Base-by-base conservation (phyloP, 2,888 invertebrate species). In the Metopia argyrocephala region DNA sequence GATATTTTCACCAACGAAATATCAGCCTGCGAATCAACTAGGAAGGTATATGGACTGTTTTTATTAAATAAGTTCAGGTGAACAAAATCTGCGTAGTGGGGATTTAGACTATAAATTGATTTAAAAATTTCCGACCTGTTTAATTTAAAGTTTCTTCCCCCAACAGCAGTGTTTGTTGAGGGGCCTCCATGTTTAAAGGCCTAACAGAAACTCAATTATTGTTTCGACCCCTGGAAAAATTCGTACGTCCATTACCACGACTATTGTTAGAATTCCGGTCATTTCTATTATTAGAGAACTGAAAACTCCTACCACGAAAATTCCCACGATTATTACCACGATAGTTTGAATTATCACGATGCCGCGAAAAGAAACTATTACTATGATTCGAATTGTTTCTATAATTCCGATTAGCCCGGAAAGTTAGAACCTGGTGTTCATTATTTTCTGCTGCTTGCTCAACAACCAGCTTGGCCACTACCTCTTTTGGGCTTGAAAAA, bases 91-190 rank as follows among this genome's bases (percentile, higher is more conserved):
- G 65, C 23, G 5, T 65, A 64, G 50, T 50, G 48, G 2, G 48
- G 48, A 18, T 64, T 64, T 48, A 48, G 23, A 48, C 48, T 28
- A 64, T 50, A 64, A 48, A 64, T 18, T 50, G 64, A 64, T 50
- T 28, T 64, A 6, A 31, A 59, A 21, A 3, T 9, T 18, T n/a
- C 6, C 21, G 23, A 23, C 23, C 4, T 9, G 21, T 25, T 9
- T 50, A 5, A 31, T 20, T 27, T 18, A 18, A 28, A 21, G 50
- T 31, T 52, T 23, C 50, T 25, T 28, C 9, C 31, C 31, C 28
- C 28, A 31, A 31, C 28, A 31, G 28, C 5, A 31, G 28, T 7
- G 28, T 59, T 59, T 31, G 59, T 59, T 59, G 59, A 18, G 28
- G 59, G 59, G 18, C 38, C 3, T 59, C 59, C 20, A 20, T 31